phyloP scores from a whole-genome alignment of 2,113 vertebrate genomes.

The Reinhardtius hippoglossoides region DNA sequence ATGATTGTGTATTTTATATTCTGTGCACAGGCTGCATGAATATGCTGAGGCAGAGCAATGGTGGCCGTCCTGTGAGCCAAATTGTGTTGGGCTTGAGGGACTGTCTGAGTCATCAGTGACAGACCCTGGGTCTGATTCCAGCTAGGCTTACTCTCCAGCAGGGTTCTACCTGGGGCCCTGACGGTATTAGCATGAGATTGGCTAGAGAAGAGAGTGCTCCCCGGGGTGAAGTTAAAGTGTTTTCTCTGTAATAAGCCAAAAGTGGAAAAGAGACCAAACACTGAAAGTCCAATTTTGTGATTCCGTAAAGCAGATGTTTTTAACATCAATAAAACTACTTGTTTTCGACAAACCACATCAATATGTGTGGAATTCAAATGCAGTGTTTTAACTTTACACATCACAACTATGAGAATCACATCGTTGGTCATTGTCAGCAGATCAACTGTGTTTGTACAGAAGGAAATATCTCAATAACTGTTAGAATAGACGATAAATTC shows the following conservation, averaged over 20 bases:
- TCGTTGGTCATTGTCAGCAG: neutral
- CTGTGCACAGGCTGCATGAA: constrained; percentile 52
- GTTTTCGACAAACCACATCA: neutral
- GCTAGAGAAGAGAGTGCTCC: constrained; percentile 26
- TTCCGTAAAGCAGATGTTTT: constrained; percentile 8
- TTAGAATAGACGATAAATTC: no score
- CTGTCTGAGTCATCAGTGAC: constrained; percentile 72
- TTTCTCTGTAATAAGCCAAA: constrained; percentile 52
- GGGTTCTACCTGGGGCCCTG: constrained; percentile 47
- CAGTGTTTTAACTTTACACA: neutral
- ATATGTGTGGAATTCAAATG: neutral
- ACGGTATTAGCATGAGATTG: constrained; percentile 61
- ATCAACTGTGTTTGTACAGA: neutral
- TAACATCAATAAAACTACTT: neutral
- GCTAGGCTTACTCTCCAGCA: constrained; percentile 47
- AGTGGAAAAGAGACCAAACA: constrained; percentile 29
- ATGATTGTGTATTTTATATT: constrained; percentile 55
- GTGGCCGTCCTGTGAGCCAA: constrained; percentile 63
- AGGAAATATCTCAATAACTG: neutral
- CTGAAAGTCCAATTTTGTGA: constrained; percentile 28
- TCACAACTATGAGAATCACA: neutral
- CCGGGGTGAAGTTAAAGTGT: constrained; percentile 51
- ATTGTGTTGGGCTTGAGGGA: constrained; percentile 74
- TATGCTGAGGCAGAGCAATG: constrained; percentile 65
- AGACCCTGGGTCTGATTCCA: constrained; percentile 61